Evolutionary conservation across 2,888 invertebrate species (phyloP), one percentile per base, ranked within the genome.

Genomic region (Aporophyla nigra): DNA sequence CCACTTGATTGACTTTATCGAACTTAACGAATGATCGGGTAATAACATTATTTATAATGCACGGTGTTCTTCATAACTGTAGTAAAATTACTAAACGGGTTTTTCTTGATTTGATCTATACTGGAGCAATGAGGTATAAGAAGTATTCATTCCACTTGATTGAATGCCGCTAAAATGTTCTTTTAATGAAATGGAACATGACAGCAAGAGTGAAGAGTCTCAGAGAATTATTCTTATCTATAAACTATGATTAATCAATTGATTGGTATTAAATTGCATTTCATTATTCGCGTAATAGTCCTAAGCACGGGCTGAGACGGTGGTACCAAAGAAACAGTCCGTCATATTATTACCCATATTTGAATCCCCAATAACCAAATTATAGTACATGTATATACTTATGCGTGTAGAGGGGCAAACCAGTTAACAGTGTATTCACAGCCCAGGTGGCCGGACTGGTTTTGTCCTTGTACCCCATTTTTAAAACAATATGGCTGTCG

Each of bases 1-100:
- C 79, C 63, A 72, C 63, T 58, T 24, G 16, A 79, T 72, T 65
- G 51, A 24, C 19, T 74, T 72, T 66, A 77, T 69, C n/a, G 51
- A 66, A 40, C 54, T 46, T 59, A 58, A 54, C 77, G 19, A 63
- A 68, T 71, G 67, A 59, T 71, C 58, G 27, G 19, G 3, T 63
- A 67, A 49, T 62, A 71, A 70, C 14, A 53, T 54, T 21, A 69
- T 66, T 53, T 33, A 58, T 53, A 56, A 54, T 51, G 49, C 24
- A 54, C 14, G 24, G 54, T 74, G 19, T 16, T 78, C 62, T 65
- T 71, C 65, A 51, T 74, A 80, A 62, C 74, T 46, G 74, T 74
- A 56, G 7, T 67, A 62, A 62, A 56, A 53, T 49, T 10, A 58
- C n/a, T 24, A n/a, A 58, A 58, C 78, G 3, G 24, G 74, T 74